Conservation (phyloP, 2,797 vertebrate species). For the Scleropages formosus region DNA sequence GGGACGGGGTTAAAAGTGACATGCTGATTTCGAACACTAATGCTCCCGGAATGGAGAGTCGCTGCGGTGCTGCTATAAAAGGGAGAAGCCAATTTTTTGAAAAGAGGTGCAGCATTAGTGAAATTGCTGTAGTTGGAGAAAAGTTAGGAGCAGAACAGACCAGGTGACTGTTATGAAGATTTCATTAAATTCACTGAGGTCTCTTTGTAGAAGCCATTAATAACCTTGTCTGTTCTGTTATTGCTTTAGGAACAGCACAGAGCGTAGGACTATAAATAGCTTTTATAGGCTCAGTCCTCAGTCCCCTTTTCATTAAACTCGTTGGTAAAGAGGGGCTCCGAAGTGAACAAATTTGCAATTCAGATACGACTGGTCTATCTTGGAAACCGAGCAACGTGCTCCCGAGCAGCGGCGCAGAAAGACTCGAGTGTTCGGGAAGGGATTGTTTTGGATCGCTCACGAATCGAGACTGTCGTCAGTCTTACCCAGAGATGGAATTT, state of each 20-base stretch:
- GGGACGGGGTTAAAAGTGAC: neutral
- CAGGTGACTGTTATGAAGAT: conserved; percentile 13
- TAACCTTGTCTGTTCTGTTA: conserved; percentile 3
- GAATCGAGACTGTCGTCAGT: too few species aligned
- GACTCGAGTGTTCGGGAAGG: too few species aligned
- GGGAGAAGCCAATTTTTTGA: neutral
- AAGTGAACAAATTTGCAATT: neutral
- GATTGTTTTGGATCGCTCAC: too few species aligned
- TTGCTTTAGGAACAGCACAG: neutral
- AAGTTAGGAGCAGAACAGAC: neutral
- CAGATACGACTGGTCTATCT: neutral
- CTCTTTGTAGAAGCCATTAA: neutral
- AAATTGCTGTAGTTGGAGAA: neutral
- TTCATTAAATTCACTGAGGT: conserved; percentile 20
- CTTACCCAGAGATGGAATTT: too few species aligned
- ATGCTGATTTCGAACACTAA: too few species aligned
- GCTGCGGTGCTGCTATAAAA: neutral
- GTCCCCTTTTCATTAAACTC: neutral
- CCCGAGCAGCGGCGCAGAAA: neutral
- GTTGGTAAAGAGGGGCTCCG: neutral
- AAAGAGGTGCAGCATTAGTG: neutral
- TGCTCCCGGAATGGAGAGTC: neutral
- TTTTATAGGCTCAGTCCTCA: neutral
- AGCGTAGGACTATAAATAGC: neutral
- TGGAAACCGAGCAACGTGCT: neutral